Evolutionary conservation across 2,113 vertebrate species (phyloP), one percentile per base, ranked within the genome.

Genomic region (Tenrec ecaudatus): DNA sequence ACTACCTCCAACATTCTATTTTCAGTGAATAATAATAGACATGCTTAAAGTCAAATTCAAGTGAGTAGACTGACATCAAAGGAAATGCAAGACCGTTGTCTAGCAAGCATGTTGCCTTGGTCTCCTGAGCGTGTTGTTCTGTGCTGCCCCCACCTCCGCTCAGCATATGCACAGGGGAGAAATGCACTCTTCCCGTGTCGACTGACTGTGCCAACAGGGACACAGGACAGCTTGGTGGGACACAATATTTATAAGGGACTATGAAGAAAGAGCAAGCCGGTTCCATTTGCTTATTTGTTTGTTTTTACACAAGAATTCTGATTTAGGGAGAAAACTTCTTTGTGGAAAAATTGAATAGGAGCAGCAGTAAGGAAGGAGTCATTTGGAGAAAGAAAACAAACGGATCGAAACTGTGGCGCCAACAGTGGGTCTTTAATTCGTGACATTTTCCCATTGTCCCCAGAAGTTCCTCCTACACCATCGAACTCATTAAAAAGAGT

Each of bases 241-340:
- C 27, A 82, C 29, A 88, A 36, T 66, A 75, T 84, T 90, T 90
- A 89, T 68, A 38, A 93, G 90, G n/a, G 88, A n/a, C 64, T n/a
- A 88, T 80, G 29, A 94, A 95, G 53, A 91, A 80, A 84, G n/a
- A 78, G 27, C 87, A 93, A 90, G 92, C 66, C 43, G 60, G 33
- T 10, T 31, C 17, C 19, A 3, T 71, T 89, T 40, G 68, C 75
- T 75, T 88, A 73, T 80, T 90, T 76, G 62, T 81, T 85, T 71
- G 68, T 66, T 71, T 88, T 88, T 83, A 47, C 80, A 89, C 85
- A 66, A 90, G 4, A 33, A 66, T n/a, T 82, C 8, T 83, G 40
- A 87, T 53, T 85, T 71, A 36, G 36, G 25, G 10, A 88, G 79
- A 53, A 92, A 93, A 90, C 79, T 64, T 78, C 27, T 10, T 14